A percentile compares a stretch with the other conserved stretches of the same genome.
Conservation (phyloP, 2,888 invertebrate species). For the Heliconius ethilla region DNA sequence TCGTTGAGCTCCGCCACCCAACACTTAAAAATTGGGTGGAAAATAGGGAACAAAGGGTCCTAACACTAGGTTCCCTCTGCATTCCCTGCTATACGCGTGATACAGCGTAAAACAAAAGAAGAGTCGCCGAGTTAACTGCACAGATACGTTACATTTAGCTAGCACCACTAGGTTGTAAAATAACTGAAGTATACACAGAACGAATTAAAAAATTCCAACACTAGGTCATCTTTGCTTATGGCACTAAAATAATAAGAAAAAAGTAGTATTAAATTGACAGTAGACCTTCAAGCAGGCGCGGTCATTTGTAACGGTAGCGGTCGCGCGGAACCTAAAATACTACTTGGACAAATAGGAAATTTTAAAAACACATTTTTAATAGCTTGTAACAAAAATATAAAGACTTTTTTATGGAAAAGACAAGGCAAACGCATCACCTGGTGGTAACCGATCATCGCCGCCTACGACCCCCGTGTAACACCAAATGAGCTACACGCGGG, state of each 20-base stretch:
- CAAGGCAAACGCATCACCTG: too few species aligned
- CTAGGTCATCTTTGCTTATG: neutral
- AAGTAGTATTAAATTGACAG: neutral
- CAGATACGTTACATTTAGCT: too few species aligned
- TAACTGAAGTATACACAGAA: neutral
- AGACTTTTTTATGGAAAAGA: too few species aligned
- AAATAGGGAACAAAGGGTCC: too few species aligned
- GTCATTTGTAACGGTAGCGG: conserved; percentile 3
- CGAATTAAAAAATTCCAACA: neutral
- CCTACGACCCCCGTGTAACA: too few species aligned
- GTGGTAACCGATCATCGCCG: too few species aligned
- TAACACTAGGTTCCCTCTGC: neutral
- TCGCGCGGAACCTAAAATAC: neutral
- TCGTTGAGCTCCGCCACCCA: too few species aligned
- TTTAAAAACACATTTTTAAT: too few species aligned
- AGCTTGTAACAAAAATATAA: neutral
- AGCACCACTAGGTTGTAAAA: neutral
- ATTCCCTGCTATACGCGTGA: neutral
- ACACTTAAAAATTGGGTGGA: too few species aligned
- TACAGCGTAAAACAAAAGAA: neutral
- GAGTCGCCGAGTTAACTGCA: too few species aligned
- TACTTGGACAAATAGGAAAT: neutral
- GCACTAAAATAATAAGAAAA: neutral
- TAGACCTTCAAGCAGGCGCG: neutral
- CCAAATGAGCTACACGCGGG: too few species aligned